Base-by-base conservation (phyloP, 2,888 invertebrate genomes). In the Sceliomorpha sp. region DNA sequence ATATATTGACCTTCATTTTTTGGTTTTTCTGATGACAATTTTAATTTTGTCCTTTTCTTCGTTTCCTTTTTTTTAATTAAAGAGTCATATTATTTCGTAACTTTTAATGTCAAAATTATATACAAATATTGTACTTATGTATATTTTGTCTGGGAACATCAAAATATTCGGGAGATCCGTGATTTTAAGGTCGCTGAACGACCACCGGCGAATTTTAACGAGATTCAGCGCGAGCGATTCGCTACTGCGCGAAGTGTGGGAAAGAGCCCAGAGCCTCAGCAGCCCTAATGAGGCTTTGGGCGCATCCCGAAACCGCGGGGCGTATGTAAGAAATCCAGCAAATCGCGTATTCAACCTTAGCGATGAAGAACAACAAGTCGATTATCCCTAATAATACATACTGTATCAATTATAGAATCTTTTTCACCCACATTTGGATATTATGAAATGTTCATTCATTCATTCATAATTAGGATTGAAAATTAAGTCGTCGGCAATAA, bases 191-290 rank as follows among this genome's bases (percentile, higher is more conserved):
- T 32, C 31, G 45, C 14, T 44, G 55, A 24, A 34, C 55, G 70
- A 63, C 67, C 67, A 71, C 70, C 66, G 67, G 55, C 66, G 66
- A 66, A 70, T 66, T 66, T 70, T 70, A 70, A 70, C 60, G 64
- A 70, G 66, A 70, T 70, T 51, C 70, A 51, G 56, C 42, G 45
- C 60, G 53, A 62, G 62, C 66, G 55, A 67, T 50, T 67, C 56
- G 67, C 71, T 71, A 63, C 67, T 40, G 63, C 53, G 70, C 39
- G 66, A 71, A n/a, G 70, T 63, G 70, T 71, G 70, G 67, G 70
- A 71, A 70, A 62, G 50, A 53, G 53, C 68, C 42, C 62, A 24
- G 47, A n/a, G n/a, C n/a, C n/a, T n/a, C n/a, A n/a, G n/a, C n/a
- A n/a, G n/a, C n/a, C n/a, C n/a, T 67, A 67, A 67, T 67, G 66